A percentile compares a stretch with the other conserved stretches of the same genome.
phyloP scores from a whole-genome alignment of 2,888 invertebrate genomes.

The Hetaerina titia region DNA sequence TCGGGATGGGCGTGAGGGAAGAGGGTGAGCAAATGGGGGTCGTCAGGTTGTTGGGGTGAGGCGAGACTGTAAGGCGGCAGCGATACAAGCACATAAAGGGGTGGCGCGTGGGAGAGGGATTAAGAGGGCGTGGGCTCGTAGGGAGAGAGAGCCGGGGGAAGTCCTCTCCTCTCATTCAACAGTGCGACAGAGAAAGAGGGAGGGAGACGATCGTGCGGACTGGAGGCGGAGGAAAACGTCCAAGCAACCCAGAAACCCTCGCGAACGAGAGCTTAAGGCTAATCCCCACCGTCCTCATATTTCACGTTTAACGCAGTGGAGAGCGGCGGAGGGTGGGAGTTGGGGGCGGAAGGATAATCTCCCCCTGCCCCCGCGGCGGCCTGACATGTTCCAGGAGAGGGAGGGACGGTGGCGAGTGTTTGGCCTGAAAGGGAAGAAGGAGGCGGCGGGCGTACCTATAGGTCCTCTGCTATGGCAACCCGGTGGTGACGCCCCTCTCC shows the following conservation, averaged over 20 bases:
- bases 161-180: background rate
- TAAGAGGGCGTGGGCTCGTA: background rate
- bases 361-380: background rate
- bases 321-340: background rate
- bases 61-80: background rate
- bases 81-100: background rate
- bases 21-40: too few species aligned
- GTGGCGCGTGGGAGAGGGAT: background rate
- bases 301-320: constrained; percentile 63
- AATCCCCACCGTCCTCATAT: constrained; percentile 62
- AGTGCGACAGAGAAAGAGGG: background rate
- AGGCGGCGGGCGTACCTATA: background rate
- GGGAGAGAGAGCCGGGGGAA: background rate
- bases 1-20: too few species aligned
- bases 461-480: background rate
- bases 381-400: constrained; percentile 13
- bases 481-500: background rate
- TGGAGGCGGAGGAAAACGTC: constrained; percentile 10
- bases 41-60: too few species aligned
- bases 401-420: background rate
- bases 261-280: constrained; percentile 62
- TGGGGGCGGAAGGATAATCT: constrained; percentile 33
- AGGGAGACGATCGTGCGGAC: background rate
- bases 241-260: constrained; percentile 39
- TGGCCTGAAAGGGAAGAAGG: background rate